Evolutionary conservation across 2,888 invertebrate species (phyloP).

Genomic region (Brachypalpus laphriformis): DNA sequence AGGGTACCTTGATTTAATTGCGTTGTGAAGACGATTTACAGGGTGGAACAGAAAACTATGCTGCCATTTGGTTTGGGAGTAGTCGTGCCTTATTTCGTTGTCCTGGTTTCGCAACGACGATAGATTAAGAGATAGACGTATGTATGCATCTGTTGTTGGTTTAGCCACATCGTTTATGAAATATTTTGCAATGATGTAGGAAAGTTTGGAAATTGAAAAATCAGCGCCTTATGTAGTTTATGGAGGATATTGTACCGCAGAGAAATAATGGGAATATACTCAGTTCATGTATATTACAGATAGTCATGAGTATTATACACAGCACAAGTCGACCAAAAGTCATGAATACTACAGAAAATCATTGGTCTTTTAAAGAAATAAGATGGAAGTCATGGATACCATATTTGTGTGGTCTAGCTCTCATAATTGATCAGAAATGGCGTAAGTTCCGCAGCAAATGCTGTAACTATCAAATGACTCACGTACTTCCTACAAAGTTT

Average conservation of each 20-base stretch:
- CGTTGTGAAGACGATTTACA: slow-evolving; percentile 59
- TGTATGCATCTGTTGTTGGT: slow-evolving; percentile 24
- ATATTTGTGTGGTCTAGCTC: no score
- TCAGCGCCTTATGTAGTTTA: background rate
- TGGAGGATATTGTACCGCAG: background rate
- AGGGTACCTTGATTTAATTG: slow-evolving; percentile 72
- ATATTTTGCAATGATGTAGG: background rate
- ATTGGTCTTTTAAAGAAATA: no score
- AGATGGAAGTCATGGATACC: no score
- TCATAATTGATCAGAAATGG: no score
- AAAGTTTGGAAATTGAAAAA: slow-evolving; percentile 31
- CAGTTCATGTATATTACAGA: background rate
- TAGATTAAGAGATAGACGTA: slow-evolving; percentile 45
- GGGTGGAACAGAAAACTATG: slow-evolving; percentile 35
- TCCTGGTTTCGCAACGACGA: slow-evolving; percentile 36
- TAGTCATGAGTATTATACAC: background rate
- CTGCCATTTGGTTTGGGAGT: background rate
- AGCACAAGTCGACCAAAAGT: no score
- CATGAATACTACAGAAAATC: no score
- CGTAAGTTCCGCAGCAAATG: no score
- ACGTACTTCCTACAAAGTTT: no score
- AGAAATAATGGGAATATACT: background rate
- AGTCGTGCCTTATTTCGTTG: slow-evolving; percentile 9
- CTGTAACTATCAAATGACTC: no score
- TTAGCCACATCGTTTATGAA: slow-evolving; percentile 36